Evolutionary conservation across 2,888 invertebrate genomes (phyloP).

Genomic region (Drosophila neonasuta): DNA sequence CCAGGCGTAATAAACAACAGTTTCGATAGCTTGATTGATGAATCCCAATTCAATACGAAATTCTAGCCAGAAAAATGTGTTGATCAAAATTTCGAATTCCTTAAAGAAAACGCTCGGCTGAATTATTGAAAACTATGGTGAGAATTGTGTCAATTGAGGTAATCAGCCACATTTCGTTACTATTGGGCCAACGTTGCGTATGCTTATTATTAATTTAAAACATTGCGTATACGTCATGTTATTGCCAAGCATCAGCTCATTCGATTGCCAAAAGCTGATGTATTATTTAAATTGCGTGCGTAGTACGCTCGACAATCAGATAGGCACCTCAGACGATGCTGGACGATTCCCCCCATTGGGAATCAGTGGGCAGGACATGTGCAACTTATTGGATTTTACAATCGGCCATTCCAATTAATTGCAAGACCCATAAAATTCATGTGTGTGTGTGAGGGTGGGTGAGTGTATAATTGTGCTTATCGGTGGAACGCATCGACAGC

Average conservation of each 20-base stretch:
- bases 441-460: background rate
- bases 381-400: slow-evolving; percentile 21
- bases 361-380: slow-evolving; percentile 16
- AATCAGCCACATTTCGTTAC: slow-evolving; percentile 1
- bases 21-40: slow-evolving; percentile 28
- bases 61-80: background rate
- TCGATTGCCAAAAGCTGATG: slow-evolving; percentile 43
- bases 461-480: slow-evolving; percentile 37
- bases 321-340: background rate
- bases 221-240: slow-evolving; percentile 51
- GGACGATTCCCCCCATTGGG: background rate
- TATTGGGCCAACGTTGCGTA: slow-evolving; percentile 40
- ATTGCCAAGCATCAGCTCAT: slow-evolving; percentile 16
- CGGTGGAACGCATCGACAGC: slow-evolving; percentile 39
- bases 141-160: background rate
- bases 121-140: background rate
- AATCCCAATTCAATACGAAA: background rate
- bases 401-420: slow-evolving; percentile 52
- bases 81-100: background rate
- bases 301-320: slow-evolving; percentile 23
- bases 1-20: slow-evolving; percentile 24
- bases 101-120: background rate
- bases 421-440: slow-evolving; percentile 42
- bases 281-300: slow-evolving; percentile 61
- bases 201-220: slow-evolving; percentile 53